phyloP scores from a whole-genome alignment of 1,140 invertebrate species.

The Triops cancriformis region DNA sequence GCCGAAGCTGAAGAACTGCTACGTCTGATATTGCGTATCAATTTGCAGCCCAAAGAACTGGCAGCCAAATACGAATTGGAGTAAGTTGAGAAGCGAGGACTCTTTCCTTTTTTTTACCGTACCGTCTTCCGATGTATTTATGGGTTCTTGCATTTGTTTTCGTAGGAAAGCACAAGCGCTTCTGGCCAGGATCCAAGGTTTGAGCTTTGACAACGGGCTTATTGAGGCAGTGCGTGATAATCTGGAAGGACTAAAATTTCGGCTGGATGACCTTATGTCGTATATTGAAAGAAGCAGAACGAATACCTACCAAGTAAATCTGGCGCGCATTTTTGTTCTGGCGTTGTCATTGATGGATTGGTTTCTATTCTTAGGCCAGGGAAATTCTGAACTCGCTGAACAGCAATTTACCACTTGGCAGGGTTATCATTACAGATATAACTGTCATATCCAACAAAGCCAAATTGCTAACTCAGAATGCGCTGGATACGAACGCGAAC shows the following conservation, averaged over 20 bases:
- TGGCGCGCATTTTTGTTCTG: not conserved
- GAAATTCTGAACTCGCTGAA: not conserved
- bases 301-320: constrained; percentile 15
- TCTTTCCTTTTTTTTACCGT: not conserved
- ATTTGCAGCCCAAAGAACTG: constrained; percentile 9
- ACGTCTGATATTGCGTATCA: constrained; percentile 15
- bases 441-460: constrained; percentile 13
- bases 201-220: not conserved
- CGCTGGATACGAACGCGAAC: constrained; percentile 19
- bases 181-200: not conserved
- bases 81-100: constrained; percentile 1
- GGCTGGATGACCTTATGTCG: constrained; percentile 20
- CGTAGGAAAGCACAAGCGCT: not conserved
- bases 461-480: not conserved
- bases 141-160: not conserved
- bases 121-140: not conserved
- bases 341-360: too few species aligned
- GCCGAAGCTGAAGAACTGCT: constrained; percentile 28
- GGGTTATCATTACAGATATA: constrained; percentile 1
- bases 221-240: constrained; percentile 15
- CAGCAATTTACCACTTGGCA: not conserved
- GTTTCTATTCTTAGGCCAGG: constrained; percentile 17
- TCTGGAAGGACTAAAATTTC: constrained; percentile 25
- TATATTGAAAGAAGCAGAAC: constrained; percentile 19
- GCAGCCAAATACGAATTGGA: constrained; percentile 20